Base-by-base conservation (phyloP, 2,113 vertebrate species). In the Galemys pyrenaicus region DNA sequence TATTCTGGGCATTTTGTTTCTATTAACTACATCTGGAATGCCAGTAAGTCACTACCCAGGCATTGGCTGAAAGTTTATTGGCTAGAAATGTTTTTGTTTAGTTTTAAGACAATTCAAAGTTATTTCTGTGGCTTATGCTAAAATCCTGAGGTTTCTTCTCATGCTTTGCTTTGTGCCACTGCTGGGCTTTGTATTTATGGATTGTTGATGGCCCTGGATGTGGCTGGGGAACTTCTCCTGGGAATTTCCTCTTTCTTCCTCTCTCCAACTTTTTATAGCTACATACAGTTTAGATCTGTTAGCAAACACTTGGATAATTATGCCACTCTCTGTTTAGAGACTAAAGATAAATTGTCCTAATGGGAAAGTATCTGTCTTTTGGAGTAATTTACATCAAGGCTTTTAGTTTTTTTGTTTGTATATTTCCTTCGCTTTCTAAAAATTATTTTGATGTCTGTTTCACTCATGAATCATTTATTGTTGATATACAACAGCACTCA, bases 181-280 rank as follows among this genome's bases (percentile, higher is more conserved):
- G 80, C 92, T 78, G 49, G 84, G 64, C 77, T 86, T 93, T 91
- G 58, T 90, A 65, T 93, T 95, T 96, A 68, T 67, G 62, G 92
- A 94, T 73, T 67, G 81, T 39, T 62, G 35, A 30, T 41, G 89
- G 87, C 64, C 58, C 89, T 96, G 71, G 58, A 95, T 96, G 83
- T 89, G 83, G 77, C 62, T 56, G 64, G 91, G 89, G 78, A 91
- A 49, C 92, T 93, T 97, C 96, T 96, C 87, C 94, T 97, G 96
- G 94, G 96, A 97, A 97, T 96, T 97, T 97, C 96, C 85, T 81
- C 85, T 94, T 75, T 93, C 92, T 95, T 95, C 88, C 75, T 95
- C 68, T 91, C 92, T 94, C 54, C 32, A 74, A 92, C 90, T 93
- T 95, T 97, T 96, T 96, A 96, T 97, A 97, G 93, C 90, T 80